Base-by-base conservation (phyloP, 2,113 vertebrate species). In the Pica pica region DNA sequence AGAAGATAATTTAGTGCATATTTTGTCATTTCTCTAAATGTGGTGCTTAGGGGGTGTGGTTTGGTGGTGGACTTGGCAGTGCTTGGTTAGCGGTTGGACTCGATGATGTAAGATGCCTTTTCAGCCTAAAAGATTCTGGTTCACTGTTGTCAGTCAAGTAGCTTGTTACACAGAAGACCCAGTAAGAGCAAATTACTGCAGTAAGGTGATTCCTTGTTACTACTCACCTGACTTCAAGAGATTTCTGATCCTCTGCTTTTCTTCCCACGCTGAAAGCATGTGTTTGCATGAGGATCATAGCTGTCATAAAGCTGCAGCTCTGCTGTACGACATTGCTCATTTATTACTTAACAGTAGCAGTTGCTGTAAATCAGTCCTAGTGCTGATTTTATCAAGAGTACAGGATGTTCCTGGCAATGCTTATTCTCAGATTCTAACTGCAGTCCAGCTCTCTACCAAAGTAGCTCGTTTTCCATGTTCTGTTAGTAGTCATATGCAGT, bases 401-500 rank as follows among this genome's bases (percentile, higher is more conserved):
- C 92, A 67, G 88, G 74, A 79, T 85, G 94, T 96, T 96, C 88
- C 65, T 94, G 86, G 86, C 84, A 94, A 5, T 73, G 65, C n/a
- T 79, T 79, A 11, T 90, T 79, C 77, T 94, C 90, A 42, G 46
- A 93, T 83, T 85, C 77, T 88, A 68, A 52, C 52, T 92, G 65
- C 76, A 75, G 90, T 83, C 87, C 60, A 71, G 37, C 41, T 68
- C 55, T 78, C 56, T 93, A 74, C 39, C 16, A 20, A 69, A 90
- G 85, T 30, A 90, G n/a, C 41, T 64, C 78, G 41, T 70, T 92
- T 86, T 56, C 55, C 12, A 1, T 81, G n/a, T 74, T 92, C 41
- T 87, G 21, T 78, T 61, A 31, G 22, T 73, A 91, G 68, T 83
- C 21, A 30, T 57, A 27, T 52, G 37, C 5, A 13, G 31, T 83